Percentiles rank a stretch among this genome's conserved stretches.
These are phyloP conservation scores for Zygogramma bicolorata DNA, from an alignment of 2,888 invertebrate genomes.

Conservation along the genomic window DNA sequence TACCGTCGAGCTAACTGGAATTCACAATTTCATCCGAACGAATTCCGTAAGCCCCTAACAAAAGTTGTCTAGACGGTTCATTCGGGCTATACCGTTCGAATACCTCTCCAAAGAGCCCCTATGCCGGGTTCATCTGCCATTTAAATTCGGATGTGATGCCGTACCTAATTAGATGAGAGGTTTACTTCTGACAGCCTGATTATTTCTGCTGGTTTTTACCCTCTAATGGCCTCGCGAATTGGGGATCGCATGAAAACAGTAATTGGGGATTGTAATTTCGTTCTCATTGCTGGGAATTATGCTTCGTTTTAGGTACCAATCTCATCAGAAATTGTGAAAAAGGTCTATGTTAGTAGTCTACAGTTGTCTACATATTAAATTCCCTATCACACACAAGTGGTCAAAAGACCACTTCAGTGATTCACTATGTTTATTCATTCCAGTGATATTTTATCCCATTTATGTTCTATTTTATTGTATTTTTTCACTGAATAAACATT, in stretches of 20 bases:
- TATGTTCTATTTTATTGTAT: too few relatives aligned
- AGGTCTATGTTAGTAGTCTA: too few relatives aligned
- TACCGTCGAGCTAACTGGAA: not conserved
- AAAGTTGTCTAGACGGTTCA: conserved; percentile 6
- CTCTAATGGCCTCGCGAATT: not conserved
- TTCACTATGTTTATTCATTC: too few relatives aligned
- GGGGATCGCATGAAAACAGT: not conserved
- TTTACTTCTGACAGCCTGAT: not conserved
- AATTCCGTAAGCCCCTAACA: not conserved
- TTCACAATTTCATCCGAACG: not conserved
- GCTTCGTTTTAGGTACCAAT: not conserved
- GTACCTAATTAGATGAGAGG: not conserved
- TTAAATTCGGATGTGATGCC: not conserved
- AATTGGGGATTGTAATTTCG: not conserved
- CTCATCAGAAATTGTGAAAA: too few relatives aligned
- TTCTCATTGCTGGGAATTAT: not conserved
- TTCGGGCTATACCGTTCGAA: not conserved
- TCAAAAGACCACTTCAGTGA: too few relatives aligned
- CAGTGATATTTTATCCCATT: too few relatives aligned
- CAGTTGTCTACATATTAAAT: too few relatives aligned
- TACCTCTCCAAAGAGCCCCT: not conserved
- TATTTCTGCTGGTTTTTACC: not conserved
- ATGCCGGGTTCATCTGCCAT: not conserved
- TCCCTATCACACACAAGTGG: too few relatives aligned
- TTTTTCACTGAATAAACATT: too few relatives aligned